Percentiles rank a stretch among this genome's conserved stretches.
phyloP scores from a whole-genome alignment of 2,797 vertebrate genomes.

The Myiotriccus ornatus region DNA sequence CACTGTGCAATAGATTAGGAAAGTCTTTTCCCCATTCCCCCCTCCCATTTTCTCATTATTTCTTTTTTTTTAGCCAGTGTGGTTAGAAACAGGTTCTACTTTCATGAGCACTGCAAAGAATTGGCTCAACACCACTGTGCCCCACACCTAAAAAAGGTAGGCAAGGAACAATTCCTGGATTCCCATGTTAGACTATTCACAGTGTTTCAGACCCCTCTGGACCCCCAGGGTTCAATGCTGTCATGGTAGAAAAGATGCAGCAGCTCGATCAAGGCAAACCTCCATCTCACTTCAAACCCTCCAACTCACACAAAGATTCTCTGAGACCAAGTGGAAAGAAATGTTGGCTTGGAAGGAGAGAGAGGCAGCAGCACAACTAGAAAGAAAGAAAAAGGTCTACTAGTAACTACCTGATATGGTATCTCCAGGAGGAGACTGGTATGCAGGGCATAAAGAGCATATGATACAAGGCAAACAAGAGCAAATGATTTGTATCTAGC shows the following conservation, averaged over 20 bases:
- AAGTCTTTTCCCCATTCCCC: background rate
- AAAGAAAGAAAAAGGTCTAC: background rate
- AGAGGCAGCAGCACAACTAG: background rate
- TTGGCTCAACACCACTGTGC: background rate
- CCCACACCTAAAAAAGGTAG: background rate
- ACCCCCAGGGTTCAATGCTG: background rate
- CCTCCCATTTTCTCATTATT: background rate
- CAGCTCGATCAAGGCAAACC: background rate
- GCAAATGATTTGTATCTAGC: background rate
- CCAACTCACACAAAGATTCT: background rate
- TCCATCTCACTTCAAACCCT: background rate
- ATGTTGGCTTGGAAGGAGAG: background rate
- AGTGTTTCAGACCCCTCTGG: background rate
- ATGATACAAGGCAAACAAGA: background rate
- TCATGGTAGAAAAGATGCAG: background rate
- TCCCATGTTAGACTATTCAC: background rate
- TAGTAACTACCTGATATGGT: background rate
- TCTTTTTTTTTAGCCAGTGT: background rate
- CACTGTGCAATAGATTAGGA: background rate
- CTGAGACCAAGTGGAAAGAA: background rate
- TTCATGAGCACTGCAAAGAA: background rate
- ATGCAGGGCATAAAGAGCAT: background rate
- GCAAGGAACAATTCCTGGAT: background rate
- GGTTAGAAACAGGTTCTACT: background rate
- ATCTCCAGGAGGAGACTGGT: background rate